Percentiles rank a stretch among this genome's conserved stretches.
These are phyloP conservation scores for Taphrorychus bicolor DNA, from an alignment of 2,888 invertebrate species.

Conservation along the genomic window DNA sequence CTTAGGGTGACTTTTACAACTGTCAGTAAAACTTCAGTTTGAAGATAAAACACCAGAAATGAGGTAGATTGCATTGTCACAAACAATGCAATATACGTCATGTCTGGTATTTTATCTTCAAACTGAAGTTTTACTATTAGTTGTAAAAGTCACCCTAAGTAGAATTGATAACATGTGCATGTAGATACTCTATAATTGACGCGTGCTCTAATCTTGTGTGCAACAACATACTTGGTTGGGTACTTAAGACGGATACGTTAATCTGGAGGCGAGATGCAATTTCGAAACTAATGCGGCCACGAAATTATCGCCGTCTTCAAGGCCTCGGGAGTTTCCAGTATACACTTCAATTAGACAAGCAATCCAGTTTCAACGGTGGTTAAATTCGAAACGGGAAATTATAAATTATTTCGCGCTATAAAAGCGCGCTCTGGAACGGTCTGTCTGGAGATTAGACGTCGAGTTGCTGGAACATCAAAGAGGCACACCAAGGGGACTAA, in stretches of 20 bases:
- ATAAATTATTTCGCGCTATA: conserved; percentile 3
- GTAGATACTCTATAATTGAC: too few relatives aligned
- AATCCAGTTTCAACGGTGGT: conserved; percentile 4
- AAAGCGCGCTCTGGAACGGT: background rate
- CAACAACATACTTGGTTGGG: background rate
- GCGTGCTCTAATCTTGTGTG: too few relatives aligned
- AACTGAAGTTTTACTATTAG: too few relatives aligned
- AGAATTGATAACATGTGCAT: too few relatives aligned
- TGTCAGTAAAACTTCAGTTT: too few relatives aligned
- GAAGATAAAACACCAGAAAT: too few relatives aligned
- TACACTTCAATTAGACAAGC: background rate
- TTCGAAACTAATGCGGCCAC: background rate
- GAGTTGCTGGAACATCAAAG: background rate
- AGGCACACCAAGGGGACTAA: too few relatives aligned
- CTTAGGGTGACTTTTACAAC: too few relatives aligned
- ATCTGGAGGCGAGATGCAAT: background rate
- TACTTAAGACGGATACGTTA: background rate
- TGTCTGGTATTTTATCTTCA: too few relatives aligned
- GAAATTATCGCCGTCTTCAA: background rate
- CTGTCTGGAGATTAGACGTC: conserved; percentile 19
- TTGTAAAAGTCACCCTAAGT: too few relatives aligned
- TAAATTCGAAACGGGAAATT: conserved; percentile 7
- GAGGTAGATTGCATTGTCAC: too few relatives aligned
- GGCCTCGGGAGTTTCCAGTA: background rate
- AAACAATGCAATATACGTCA: too few relatives aligned